phyloP scores from a whole-genome alignment of 2,888 invertebrate species.

The Mesorhabditis sp. region DNA sequence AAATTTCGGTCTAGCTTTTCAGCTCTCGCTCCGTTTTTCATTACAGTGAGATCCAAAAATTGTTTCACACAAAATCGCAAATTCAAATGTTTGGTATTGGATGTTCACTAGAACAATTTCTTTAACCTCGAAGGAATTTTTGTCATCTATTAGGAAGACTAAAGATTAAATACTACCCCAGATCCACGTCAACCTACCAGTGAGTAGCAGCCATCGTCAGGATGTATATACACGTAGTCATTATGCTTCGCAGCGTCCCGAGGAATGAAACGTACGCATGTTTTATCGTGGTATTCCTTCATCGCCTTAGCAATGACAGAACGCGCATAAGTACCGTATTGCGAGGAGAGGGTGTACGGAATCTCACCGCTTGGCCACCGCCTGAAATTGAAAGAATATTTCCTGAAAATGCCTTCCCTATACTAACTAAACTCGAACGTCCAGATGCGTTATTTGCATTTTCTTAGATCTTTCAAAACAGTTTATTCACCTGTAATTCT shows the following conservation, averaged over 20 bases:
- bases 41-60: too few relatives aligned
- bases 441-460: too few relatives aligned
- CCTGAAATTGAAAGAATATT: conserved; percentile 19
- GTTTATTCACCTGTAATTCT: conserved; percentile 42
- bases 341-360: conserved; percentile 54
- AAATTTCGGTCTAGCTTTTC: neutral
- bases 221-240: conserved; percentile 66
- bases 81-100: too few relatives aligned
- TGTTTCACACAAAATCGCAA: too few relatives aligned
- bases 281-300: conserved; percentile 66
- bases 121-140: conserved; percentile 9
- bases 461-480: neutral
- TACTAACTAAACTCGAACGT: too few relatives aligned
- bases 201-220: conserved; percentile 71
- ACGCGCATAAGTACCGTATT: conserved; percentile 55
- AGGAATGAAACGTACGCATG: conserved; percentile 69
- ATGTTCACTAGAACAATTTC: too few relatives aligned
- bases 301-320: conserved; percentile 56
- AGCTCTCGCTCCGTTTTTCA: too few relatives aligned
- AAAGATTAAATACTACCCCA: conserved; percentile 44
- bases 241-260: conserved; percentile 59
- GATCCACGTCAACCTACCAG: conserved; percentile 65
- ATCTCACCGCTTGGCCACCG: conserved; percentile 55
- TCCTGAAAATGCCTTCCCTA: neutral
- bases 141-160: neutral